These are phyloP conservation scores for Drepana arcuata DNA, from an alignment of 1,140 invertebrate genomes.

Conservation along the genomic window DNA sequence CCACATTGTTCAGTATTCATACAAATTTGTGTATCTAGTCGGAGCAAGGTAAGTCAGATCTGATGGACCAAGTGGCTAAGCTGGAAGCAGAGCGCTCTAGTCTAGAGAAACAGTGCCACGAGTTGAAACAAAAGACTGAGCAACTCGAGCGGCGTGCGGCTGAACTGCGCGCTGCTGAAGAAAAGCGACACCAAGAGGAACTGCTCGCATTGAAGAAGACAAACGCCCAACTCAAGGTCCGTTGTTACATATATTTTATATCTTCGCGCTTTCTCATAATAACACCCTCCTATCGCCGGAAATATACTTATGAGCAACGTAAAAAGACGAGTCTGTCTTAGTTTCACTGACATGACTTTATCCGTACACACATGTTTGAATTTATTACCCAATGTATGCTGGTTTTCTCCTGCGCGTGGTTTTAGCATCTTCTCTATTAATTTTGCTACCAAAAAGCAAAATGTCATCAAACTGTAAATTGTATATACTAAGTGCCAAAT, in stretches of 20 bases:
- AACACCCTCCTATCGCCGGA: background rate
- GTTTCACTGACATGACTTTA: too few species aligned
- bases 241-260: constrained; percentile 1
- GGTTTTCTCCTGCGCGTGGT: background rate
- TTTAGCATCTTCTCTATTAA: constrained; percentile 1
- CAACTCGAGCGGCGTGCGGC: constrained; percentile 88
- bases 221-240: constrained; percentile 92
- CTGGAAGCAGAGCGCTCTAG: constrained; percentile 80
- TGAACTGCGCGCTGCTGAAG: constrained; percentile 88
- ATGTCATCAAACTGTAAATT: too few species aligned
- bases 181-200: constrained; percentile 93
- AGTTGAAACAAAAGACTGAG: constrained; percentile 88
- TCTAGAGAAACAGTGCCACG: constrained; percentile 84
- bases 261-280: too few species aligned
- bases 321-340: too few species aligned
- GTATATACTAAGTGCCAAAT: too few species aligned
- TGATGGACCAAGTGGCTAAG: constrained; percentile 72
- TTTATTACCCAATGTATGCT: too few species aligned
- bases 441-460: too few species aligned
- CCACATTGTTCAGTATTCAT: too few species aligned
- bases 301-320: too few species aligned
- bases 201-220: constrained; percentile 93
- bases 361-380: too few species aligned
- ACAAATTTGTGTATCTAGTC: constrained; percentile 52
- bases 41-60: constrained; percentile 76